phyloP scores from a whole-genome alignment of 1,140 invertebrate species.

The Drosophila ironensis region DNA sequence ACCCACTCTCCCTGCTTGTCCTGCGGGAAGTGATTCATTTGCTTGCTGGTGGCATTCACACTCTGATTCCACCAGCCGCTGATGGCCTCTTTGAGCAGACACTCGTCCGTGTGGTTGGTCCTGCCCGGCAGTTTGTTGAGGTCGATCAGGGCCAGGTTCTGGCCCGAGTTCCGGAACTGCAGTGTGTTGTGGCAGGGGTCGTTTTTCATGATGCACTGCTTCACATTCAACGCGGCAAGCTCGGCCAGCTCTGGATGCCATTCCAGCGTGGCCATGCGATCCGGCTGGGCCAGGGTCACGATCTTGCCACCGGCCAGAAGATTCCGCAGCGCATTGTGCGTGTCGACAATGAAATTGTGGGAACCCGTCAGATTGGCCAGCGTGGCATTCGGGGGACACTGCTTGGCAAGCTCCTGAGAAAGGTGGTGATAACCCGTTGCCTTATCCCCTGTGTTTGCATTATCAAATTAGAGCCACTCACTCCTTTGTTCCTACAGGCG shows the following conservation, averaged over 20 bases:
- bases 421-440: not conserved
- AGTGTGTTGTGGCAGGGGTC: slow-evolving; percentile 58
- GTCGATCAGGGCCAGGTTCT: slow-evolving; percentile 40
- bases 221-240: slow-evolving; percentile 50
- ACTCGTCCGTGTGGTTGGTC: slow-evolving; percentile 6
- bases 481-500: slow-evolving; percentile 50
- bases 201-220: slow-evolving; percentile 33
- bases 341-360: slow-evolving; percentile 32
- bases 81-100: slow-evolving; percentile 35
- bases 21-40: slow-evolving; percentile 43
- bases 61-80: slow-evolving; percentile 51
- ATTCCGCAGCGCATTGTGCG: slow-evolving; percentile 51
- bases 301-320: slow-evolving; percentile 42
- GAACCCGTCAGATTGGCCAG: slow-evolving; percentile 33
- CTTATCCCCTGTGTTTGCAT: not conserved
- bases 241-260: slow-evolving; percentile 47
- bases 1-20: slow-evolving; percentile 51
- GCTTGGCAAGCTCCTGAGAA: slow-evolving; percentile 17
- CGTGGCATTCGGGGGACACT: slow-evolving; percentile 17
- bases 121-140: not conserved
- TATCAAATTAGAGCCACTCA: slow-evolving; percentile 15
- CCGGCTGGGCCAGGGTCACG: slow-evolving; percentile 17
- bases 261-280: slow-evolving; percentile 57
- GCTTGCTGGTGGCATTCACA: slow-evolving; percentile 19
- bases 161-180: slow-evolving; percentile 43